Evolutionary conservation across 2,113 vertebrate genomes (phyloP), one percentile per base, ranked within the genome.

Genomic region (Scatophagus argus): DNA sequence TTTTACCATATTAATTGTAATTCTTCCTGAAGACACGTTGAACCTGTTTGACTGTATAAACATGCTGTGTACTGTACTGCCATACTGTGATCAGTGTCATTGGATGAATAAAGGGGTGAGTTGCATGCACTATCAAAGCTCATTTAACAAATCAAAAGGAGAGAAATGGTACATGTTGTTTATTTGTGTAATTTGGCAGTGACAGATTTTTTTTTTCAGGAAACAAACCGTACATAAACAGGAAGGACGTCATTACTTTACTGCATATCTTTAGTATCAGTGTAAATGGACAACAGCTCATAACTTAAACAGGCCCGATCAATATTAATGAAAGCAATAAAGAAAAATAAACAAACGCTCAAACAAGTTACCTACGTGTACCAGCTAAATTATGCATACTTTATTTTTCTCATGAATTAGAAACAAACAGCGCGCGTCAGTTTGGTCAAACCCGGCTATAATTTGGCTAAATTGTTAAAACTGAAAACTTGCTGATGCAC

Each of bases 41-140:
- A 61, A 44, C 34, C 23, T 12, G 19, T 74, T 41, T 65, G 54
- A 74, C 66, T 85, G 72, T 81, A n/a, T 55, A 46, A 71, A 80
- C 39, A 69, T 39, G n/a, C 6, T 54, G 12, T 47, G 41, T 74
- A 58, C 19, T 85, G 25, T 79, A 80, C 61, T 88, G 52, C 19
- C 83, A n/a, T 79, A 80, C 61, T 88, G 52, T 66, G 60, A 65
- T 67, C 82, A 79, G 36, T 81, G 64, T 51, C 41, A 81, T 46
- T 62, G 60, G 82, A 82, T 79, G 6, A 76, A 62, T 64, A 27
- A 56, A 87, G 73, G 7, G 71, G 13, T 62, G 9, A 32, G 34
- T 4, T 27, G 43, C 23, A 43, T 51, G 23, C 0, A 5, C 77
- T 31, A 12, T 52, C 3, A 21, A 69, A 43, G 6, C 14, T 70